phyloP scores from a whole-genome alignment of 1,140 invertebrate species.

The Aleiodes sp. region DNA sequence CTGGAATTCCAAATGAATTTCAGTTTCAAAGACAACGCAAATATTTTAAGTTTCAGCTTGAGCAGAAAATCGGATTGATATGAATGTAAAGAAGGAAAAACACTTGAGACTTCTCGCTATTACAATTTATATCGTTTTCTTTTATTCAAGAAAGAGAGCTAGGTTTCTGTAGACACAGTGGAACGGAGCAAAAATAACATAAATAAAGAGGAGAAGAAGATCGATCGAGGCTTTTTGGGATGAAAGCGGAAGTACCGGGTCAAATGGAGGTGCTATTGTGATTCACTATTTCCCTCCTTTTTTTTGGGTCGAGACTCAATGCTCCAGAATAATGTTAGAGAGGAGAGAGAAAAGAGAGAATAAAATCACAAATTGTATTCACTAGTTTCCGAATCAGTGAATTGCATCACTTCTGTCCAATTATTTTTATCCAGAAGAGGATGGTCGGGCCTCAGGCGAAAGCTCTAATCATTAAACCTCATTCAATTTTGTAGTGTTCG shows the following conservation, averaged over 20 bases:
- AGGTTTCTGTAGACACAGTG: background rate
- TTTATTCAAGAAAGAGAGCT: background rate
- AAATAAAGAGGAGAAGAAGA: background rate
- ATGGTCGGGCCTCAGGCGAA: no score
- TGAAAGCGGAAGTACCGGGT: background rate
- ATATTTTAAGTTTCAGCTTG: no score
- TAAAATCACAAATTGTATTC: no score
- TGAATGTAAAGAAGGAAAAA: background rate
- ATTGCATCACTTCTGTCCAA: no score
- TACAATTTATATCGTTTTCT: no score
- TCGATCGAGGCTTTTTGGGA: background rate
- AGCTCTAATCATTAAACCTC: no score
- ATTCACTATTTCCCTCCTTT: background rate
- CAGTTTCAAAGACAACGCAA: no score
- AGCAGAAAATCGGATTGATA: background rate
- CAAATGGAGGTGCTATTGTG: slow-evolving; percentile 4
- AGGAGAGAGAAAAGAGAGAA: background rate
- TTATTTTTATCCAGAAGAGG: no score
- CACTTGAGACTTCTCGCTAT: background rate
- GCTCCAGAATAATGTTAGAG: background rate
- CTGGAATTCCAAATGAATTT: no score
- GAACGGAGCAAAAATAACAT: background rate
- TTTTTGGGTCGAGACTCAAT: background rate
- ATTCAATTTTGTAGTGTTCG: no score
- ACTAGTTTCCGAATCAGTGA: no score